Percentiles rank a stretch among this genome's conserved stretches.
Evolutionary conservation across 2,888 invertebrate species (phyloP).

Genomic region (Caradrina clavipalpis): DNA sequence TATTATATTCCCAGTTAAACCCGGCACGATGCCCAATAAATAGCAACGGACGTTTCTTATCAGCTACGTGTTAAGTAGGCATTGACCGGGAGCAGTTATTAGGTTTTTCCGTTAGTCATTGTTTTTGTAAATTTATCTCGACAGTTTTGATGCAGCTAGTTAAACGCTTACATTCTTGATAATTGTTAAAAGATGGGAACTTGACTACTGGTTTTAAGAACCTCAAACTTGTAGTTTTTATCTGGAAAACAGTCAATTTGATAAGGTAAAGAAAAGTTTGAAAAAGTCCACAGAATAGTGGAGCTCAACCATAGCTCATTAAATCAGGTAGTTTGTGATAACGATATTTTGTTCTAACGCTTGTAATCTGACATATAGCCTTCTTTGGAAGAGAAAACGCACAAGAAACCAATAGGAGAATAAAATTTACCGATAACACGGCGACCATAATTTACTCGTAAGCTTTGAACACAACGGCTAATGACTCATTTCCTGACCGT

Average conservation of each 20-base stretch:
- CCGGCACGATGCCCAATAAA: constrained; percentile 32
- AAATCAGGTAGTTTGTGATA: not conserved
- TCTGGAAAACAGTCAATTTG: not conserved
- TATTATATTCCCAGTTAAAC: constrained; percentile 42
- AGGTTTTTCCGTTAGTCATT: constrained; percentile 29
- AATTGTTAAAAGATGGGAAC: not conserved
- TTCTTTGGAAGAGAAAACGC: constrained; percentile 2
- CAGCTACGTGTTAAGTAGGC: constrained; percentile 18
- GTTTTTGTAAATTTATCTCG: constrained; percentile 22
- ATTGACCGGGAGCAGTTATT: constrained; percentile 25
- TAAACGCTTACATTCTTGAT: not conserved
- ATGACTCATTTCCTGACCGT: constrained; percentile 38
- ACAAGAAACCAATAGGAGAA: constrained; percentile 22
- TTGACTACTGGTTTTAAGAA: not conserved
- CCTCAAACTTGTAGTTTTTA: too few species aligned
- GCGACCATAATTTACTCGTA: constrained; percentile 31
- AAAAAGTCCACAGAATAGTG: not conserved
- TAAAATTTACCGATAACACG: constrained; percentile 30
- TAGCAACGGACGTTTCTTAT: constrained; percentile 31
- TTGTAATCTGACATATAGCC: not conserved
- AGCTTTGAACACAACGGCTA: constrained; percentile 35
- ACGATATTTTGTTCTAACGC: not conserved
- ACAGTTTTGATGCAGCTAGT: not conserved
- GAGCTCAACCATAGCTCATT: not conserved
- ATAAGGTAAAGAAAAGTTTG: not conserved